Evolutionary conservation across 1,140 invertebrate genomes (phyloP).

Genomic region (Pseudomyrmex dendroicus): DNA sequence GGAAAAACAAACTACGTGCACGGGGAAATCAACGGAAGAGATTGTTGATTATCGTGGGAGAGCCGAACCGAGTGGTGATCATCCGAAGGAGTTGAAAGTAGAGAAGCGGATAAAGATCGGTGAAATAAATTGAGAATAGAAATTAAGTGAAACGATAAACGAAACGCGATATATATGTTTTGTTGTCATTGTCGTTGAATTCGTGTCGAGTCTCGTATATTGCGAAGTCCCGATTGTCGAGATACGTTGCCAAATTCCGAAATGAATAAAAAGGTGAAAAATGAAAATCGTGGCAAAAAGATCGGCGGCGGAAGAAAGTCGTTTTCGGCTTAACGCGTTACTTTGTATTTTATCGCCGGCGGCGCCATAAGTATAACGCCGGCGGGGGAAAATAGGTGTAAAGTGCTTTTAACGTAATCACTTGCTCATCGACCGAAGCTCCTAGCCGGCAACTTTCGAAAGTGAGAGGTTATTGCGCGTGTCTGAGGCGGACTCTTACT

Average conservation of each 20-base stretch:
- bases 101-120: neutral
- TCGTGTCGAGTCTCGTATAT: neutral
- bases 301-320: conserved; percentile 43
- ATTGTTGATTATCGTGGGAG: conserved; percentile 55
- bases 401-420: conserved; percentile 82
- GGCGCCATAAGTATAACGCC: conserved; percentile 63
- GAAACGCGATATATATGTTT: neutral
- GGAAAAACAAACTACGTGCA: conserved; percentile 30
- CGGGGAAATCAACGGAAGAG: conserved; percentile 42
- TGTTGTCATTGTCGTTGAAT: neutral
- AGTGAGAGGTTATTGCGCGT: conserved; percentile 78
- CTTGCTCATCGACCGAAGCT: conserved; percentile 68
- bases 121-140: neutral
- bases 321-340: conserved; percentile 54
- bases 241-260: neutral
- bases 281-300: conserved; percentile 41
- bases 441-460: conserved; percentile 75
- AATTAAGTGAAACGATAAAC: neutral
- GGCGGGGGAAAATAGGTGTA: conserved; percentile 73
- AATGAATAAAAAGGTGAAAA: neutral
- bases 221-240: neutral
- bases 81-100: conserved; percentile 43
- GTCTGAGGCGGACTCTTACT: conserved; percentile 65
- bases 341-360: conserved; percentile 73
- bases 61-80: conserved; percentile 60